Base-by-base conservation (phyloP, 2,888 invertebrate species). In the Atrina japonica region DNA sequence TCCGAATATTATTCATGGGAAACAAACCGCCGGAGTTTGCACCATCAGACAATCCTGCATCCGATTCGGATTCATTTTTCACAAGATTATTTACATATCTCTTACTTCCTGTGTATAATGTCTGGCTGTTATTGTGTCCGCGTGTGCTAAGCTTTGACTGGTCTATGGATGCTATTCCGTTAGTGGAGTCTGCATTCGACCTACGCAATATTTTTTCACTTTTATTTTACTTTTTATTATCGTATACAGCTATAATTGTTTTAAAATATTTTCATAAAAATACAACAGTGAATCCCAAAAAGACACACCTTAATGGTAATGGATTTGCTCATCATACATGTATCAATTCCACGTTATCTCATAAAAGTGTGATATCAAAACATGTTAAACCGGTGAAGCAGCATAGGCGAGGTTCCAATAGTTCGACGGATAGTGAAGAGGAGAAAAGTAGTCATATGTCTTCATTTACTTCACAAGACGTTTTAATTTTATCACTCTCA, bases 151-250 rank as follows among this genome's bases (percentile, higher is more conserved):
- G 97, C 91, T 99, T 98, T 92, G 98, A 99, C 91, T 99, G 98
- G 99, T 97, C 98, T 29, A 98, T 99, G 98, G 97, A 97, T 84
- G 95, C 98, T 1, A 94, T 99, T 85, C 97, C 97, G 9, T 93
- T 96, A 73, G 94, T 99, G 82, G 94, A 94, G 56, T 93, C 94
- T 30, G 83, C 96, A 21, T 92, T 93, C 84, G 98, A 99, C 90
- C 92, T 93, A 5, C 93, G 98, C 77, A 97, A 97, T 90, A 89
- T 96, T 18, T 92, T 94, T 75, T 94, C 96, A 3, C 87, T 94
- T 25, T 91, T 94, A 72, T 95, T 98, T 88, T 98, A 97, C 91
- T 91, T 70, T 18, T 66, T 78, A 21, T 75, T 90, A 35, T 74
- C 73, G 29, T 85, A 84, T 77, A 66, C 86, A 66, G 79, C 82